Conservation (phyloP, 2,888 invertebrate species). For the Drosophila atroscutellata region DNA sequence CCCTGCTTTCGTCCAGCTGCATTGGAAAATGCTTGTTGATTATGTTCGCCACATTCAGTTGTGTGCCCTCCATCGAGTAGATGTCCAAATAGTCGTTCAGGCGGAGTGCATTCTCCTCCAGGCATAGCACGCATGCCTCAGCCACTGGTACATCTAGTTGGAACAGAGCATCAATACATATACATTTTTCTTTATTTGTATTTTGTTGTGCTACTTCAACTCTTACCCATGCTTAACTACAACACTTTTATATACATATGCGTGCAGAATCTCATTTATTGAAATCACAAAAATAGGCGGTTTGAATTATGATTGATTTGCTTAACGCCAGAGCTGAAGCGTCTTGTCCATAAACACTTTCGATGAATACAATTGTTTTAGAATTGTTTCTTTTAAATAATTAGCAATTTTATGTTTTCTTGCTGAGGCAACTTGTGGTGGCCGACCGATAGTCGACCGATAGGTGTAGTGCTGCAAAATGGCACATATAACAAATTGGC, state of each 20-base stretch:
- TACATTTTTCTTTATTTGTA: not conserved
- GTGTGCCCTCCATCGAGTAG: slow-evolving; percentile 40
- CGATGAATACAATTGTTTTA: slow-evolving; percentile 22
- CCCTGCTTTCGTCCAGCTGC: slow-evolving; percentile 56
- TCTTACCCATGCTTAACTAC: slow-evolving; percentile 52
- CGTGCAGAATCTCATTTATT: slow-evolving; percentile 23
- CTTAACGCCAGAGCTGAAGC: not conserved
- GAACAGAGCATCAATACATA: not conserved
- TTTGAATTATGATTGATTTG: not conserved
- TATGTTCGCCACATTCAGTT: slow-evolving; percentile 56
- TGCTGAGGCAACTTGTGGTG: slow-evolving; percentile 50
- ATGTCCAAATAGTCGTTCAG: slow-evolving; percentile 51
- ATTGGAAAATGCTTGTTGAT: slow-evolving; percentile 64
- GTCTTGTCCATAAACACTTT: not conserved
- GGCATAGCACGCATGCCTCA: slow-evolving; percentile 58
- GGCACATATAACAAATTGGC: not conserved
- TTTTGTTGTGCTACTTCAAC: slow-evolving; percentile 1
- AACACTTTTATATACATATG: slow-evolving; percentile 30
- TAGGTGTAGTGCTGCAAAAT: slow-evolving; percentile 35
- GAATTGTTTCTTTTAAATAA: slow-evolving; percentile 41
- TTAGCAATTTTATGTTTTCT: slow-evolving; percentile 57
- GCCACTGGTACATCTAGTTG: slow-evolving; percentile 27
- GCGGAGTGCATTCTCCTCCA: slow-evolving; percentile 59
- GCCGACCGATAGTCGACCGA: slow-evolving; percentile 36
- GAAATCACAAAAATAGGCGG: not conserved